phyloP scores from a whole-genome alignment of 2,113 vertebrate genomes.

The Herpetotheres cachinnans region DNA sequence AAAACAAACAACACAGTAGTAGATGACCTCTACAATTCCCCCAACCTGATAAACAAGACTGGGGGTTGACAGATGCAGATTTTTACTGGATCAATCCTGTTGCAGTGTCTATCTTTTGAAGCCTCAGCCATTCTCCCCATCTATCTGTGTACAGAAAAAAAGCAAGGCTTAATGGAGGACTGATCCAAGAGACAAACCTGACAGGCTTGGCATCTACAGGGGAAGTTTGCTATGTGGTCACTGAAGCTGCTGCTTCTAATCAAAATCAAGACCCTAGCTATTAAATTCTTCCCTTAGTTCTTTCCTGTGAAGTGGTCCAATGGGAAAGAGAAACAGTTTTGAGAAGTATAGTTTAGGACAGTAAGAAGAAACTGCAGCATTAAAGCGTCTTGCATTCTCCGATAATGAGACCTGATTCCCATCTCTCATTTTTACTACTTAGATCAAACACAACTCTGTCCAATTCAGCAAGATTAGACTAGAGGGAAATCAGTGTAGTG shows the following conservation, averaged over 20 bases:
- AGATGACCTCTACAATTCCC: neutral
- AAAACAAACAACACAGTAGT: neutral
- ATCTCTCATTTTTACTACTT: neutral
- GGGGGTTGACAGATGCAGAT: neutral
- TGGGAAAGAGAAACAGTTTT: neutral
- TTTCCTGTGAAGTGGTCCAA: neutral
- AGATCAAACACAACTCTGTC: neutral
- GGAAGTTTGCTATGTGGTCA: neutral
- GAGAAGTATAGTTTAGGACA: neutral
- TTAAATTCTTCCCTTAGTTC: neutral
- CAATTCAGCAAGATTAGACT: neutral
- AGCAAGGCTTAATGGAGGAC: neutral
- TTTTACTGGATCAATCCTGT: neutral
- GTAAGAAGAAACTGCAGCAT: neutral
- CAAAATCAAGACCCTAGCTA: neutral
- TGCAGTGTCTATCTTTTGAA: neutral
- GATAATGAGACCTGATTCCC: neutral
- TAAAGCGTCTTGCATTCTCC: neutral
- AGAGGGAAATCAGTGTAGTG: neutral
- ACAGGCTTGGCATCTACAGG: neutral
- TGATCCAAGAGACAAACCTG: neutral
- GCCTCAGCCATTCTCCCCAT: neutral
- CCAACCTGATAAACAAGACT: neutral
- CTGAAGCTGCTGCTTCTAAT: neutral
- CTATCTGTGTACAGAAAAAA: neutral